Percentiles rank a stretch among this genome's conserved stretches.
These are phyloP conservation scores for Melanostoma scalare DNA, from an alignment of 2,888 invertebrate genomes.

Conservation along the genomic window DNA sequence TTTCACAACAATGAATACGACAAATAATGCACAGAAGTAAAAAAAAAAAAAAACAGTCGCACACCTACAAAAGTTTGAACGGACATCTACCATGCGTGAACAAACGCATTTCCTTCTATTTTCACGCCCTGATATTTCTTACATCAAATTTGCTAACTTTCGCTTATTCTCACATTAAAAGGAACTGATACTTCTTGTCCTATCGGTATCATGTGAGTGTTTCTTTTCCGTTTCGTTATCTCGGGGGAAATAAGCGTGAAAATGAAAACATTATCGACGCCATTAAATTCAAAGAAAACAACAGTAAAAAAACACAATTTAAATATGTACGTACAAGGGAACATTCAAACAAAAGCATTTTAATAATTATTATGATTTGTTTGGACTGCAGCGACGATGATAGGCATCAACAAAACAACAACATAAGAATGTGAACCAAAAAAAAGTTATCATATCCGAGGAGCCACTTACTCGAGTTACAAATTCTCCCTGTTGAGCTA, in stretches of 20 bases:
- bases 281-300: slow-evolving; percentile 13
- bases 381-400: slow-evolving; percentile 3
- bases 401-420: slow-evolving; percentile 6
- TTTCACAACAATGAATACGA: slow-evolving; percentile 21
- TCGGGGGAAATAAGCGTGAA: slow-evolving; percentile 27
- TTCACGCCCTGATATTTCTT: slow-evolving; percentile 37
- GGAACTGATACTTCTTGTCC: not conserved
- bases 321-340: slow-evolving; percentile 18
- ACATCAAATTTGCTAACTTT: slow-evolving; percentile 42
- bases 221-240: slow-evolving; percentile 19
- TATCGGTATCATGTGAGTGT: too few species aligned
- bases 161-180: slow-evolving; percentile 1
- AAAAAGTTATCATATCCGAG: slow-evolving; percentile 5
- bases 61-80: slow-evolving; percentile 15
- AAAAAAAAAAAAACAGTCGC: slow-evolving; percentile 7
- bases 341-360: slow-evolving; percentile 26
- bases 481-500: slow-evolving; percentile 27
- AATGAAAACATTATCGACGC: slow-evolving; percentile 36
- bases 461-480: slow-evolving; percentile 24
- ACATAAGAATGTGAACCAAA: slow-evolving; percentile 1
- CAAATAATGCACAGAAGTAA: not conserved
- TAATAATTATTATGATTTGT: slow-evolving; percentile 39
- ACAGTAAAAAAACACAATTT: slow-evolving; percentile 4
- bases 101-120: slow-evolving; percentile 44
- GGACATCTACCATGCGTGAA: slow-evolving; percentile 40